Base-by-base conservation (phyloP, 2,113 vertebrate genomes). In the Lipotes vexillifer region DNA sequence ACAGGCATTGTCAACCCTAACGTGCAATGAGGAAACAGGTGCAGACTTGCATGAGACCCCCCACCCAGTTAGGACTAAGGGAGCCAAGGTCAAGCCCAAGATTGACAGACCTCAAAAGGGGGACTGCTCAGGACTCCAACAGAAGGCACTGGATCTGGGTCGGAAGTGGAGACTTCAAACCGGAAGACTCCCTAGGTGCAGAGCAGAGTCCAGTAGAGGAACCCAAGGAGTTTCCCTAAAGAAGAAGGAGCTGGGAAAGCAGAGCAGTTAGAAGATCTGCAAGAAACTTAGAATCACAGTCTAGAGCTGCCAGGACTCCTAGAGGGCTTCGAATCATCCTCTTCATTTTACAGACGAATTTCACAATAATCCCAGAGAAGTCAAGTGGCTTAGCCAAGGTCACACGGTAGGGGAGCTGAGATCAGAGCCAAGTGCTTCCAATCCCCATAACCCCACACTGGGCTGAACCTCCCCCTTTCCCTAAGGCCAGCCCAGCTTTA, bases 291-390 rank as follows among this genome's bases (percentile, higher is more conserved):
- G 36, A 83, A 36, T 78, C 82, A 41, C 29, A 29, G 23, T 20
- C 81, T 13, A 63, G 36, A 91, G 52, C 49, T 46, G 1, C 83
- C 77, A 46, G 29, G 44, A 59, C 57, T 25, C 80, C 29, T 21
- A 38, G 44, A 38, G 23, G 36, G 23, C 38, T 83, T 86, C 33
- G 13, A 46, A 44, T 29, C 80, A 31, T 33, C 61, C 31, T 80
- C 46, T 69, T 55, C 23, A 33, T 46, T 59, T 74, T 44, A 59
- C 83, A 74, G 29, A 49, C 55, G 87, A 88, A 52, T 44, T 90
- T 18, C 41, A 82, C 71, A 74, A 6, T 41, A n/a, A 75, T n/a
- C 31, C 27, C 88, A 86, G 92, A 96, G 95, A 97, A 71, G 90
- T 71, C 78, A 38, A 25, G 65, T 8, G 9, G 21, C 49, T 88